Percentiles rank a stretch among this genome's conserved stretches.
Evolutionary conservation across 2,113 vertebrate genomes (phyloP).

Genomic region (Rhizomys pruinosus): DNA sequence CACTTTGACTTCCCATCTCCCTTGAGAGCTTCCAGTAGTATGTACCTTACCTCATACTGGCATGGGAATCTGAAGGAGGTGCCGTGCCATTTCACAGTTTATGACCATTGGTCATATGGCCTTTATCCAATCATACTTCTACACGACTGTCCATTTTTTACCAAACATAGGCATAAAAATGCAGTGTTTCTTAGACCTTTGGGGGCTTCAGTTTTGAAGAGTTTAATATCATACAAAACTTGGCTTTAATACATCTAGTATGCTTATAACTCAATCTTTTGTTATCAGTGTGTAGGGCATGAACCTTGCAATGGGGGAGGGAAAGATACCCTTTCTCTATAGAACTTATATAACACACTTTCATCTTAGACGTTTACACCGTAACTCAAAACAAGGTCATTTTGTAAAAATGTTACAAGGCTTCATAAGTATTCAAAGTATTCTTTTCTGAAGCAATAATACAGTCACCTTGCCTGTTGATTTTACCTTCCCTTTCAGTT

Average conservation of each 20-base stretch:
- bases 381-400: slow-evolving; percentile 27
- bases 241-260: neutral
- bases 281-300: neutral
- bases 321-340: neutral
- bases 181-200: neutral
- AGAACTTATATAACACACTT: slow-evolving; percentile 29
- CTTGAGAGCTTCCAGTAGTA: neutral
- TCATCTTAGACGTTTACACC: slow-evolving; percentile 31
- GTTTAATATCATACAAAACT: neutral
- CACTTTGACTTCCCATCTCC: neutral
- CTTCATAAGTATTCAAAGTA: slow-evolving; percentile 5
- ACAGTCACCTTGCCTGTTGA: slow-evolving; percentile 19
- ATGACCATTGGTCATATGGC: neutral
- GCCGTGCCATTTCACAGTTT: neutral
- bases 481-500: slow-evolving; percentile 39
- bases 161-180: neutral
- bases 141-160: neutral
- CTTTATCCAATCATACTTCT: neutral
- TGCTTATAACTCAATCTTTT: neutral
- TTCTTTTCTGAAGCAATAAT: neutral
- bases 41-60: too few species aligned
- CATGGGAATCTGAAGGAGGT: neutral
- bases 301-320: neutral
- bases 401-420: slow-evolving; percentile 41
- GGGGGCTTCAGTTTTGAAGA: neutral